Conservation (phyloP, 2,113 vertebrate species). For the Lycocorax pyrrhopterus region DNA sequence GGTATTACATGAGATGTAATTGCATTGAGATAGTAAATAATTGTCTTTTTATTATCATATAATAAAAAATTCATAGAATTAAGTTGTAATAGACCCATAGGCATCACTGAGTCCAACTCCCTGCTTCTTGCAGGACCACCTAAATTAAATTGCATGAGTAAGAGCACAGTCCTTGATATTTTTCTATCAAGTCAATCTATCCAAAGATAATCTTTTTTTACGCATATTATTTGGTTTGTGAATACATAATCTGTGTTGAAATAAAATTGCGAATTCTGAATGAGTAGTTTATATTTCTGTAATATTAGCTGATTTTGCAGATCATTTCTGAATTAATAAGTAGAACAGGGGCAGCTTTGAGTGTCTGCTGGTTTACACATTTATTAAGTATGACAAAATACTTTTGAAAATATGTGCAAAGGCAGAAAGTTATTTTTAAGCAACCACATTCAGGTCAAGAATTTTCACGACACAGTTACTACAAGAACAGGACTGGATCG, state of each 20-base stretch:
- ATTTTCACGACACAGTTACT: neutral
- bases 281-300: neutral
- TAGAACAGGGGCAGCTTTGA: neutral
- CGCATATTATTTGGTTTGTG: neutral
- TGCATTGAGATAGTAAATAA: neutral
- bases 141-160: neutral
- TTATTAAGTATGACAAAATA: neutral
- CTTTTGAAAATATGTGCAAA: neutral
- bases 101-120: neutral
- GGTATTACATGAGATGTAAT: neutral
- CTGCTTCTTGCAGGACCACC: neutral
- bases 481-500: neutral
- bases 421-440: neutral
- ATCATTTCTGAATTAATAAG: neutral
- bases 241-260: neutral
- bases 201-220: neutral
- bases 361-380: neutral
- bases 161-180: neutral
- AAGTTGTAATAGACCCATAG: neutral
- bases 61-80: neutral
- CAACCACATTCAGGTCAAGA: neutral
- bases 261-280: neutral
- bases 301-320: neutral
- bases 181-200: neutral
- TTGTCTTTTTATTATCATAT: neutral